A percentile compares a stretch with the other conserved stretches of the same genome.
Conservation (phyloP, 2,888 invertebrate species). For the Polydrusus tereticollis region DNA sequence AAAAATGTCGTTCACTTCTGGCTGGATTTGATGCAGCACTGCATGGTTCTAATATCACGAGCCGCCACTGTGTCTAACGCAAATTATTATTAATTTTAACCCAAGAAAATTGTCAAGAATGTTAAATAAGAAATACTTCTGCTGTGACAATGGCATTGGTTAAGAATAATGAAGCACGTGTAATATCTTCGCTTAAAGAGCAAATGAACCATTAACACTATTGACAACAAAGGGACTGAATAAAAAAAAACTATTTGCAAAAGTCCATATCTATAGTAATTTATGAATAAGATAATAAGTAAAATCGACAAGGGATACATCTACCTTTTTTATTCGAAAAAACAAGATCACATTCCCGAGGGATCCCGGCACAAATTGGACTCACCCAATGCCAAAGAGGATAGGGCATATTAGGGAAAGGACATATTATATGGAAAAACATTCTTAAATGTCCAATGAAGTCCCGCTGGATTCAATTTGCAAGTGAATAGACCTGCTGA, state of each 20-base stretch:
- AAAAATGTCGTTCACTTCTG: too few relatives aligned
- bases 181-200: too few relatives aligned
- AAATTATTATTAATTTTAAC: too few relatives aligned
- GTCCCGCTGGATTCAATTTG: constrained; percentile 19
- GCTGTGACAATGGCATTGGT: too few relatives aligned
- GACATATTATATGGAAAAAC: constrained; percentile 14
- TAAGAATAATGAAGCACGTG: too few relatives aligned
- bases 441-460: constrained; percentile 11
- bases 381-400: constrained; percentile 1
- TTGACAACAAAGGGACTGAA: neutral
- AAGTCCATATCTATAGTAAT: neutral
- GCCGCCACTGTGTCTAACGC: too few relatives aligned
- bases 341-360: neutral
- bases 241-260: neutral
- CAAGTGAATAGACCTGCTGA: constrained; percentile 11
- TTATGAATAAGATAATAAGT: constrained; percentile 7
- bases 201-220: neutral
- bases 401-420: neutral
- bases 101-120: too few relatives aligned
- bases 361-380: constrained; percentile 6
- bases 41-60: too few relatives aligned
- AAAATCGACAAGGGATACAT: neutral
- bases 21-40: too few relatives aligned
- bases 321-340: constrained; percentile 6
- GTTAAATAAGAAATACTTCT: too few relatives aligned